A percentile compares a stretch with the other conserved stretches of the same genome.
Evolutionary conservation across 1,140 invertebrate genomes (phyloP).

Genomic region (Bombus consobrinus): DNA sequence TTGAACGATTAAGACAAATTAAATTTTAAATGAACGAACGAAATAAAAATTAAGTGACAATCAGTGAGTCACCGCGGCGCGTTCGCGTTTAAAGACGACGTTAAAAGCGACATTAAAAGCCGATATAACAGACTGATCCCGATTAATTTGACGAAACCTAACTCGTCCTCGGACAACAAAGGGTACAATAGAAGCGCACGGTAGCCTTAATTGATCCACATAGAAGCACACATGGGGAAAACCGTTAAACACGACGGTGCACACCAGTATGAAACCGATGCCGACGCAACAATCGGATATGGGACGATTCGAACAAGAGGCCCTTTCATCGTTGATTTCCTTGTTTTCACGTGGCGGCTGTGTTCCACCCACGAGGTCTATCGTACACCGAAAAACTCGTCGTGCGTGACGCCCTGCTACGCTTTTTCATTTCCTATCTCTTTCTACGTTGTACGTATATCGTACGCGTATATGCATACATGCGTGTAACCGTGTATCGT

Average conservation of each 20-base stretch:
- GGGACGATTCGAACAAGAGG: conserved; percentile 62
- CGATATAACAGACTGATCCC: neutral
- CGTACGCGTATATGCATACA: too few relatives aligned
- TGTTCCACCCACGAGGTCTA: conserved; percentile 47
- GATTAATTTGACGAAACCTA: conserved; percentile 40
- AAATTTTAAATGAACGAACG: neutral
- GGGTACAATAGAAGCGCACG: conserved; percentile 22
- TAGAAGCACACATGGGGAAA: conserved; percentile 34
- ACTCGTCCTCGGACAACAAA: conserved; percentile 22
- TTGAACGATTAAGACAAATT: neutral
- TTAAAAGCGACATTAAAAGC: neutral
- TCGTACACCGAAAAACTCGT: conserved; percentile 42
- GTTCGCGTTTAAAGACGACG: neutral
- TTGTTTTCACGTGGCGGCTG: conserved; percentile 62
- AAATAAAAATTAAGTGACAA: neutral
- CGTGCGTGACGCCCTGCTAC: conserved; percentile 44
- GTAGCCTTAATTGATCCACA: conserved; percentile 52
- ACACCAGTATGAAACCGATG: conserved; percentile 36
- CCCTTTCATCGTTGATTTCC: conserved; percentile 63
- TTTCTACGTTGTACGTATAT: neutral
- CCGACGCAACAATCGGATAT: conserved; percentile 58
- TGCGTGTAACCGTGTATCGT: neutral
- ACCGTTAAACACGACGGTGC: conserved; percentile 35
- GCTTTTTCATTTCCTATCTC: neutral
- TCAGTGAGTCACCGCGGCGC: conserved; percentile 6